Evolutionary conservation across 64 coral and sea anemone species (phyloP), one percentile per base, ranked within the genome.

Genomic region (Astreopora myriophthalma): DNA sequence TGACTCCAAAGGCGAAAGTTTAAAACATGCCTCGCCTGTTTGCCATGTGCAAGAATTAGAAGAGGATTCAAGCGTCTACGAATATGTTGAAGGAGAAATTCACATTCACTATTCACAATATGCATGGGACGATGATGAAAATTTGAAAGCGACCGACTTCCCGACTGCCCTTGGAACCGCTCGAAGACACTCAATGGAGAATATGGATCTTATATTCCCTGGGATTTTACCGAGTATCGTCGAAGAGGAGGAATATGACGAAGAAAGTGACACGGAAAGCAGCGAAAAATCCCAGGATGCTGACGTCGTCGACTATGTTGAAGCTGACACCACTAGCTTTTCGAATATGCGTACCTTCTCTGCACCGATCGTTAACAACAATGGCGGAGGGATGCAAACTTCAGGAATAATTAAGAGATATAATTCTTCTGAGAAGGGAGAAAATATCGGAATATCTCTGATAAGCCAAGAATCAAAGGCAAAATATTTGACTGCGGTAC

Each of bases 181-280:
- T 69, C 76, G 95, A 23, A 93, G 95, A 69, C 91, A 64, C 11
- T 96, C 95, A 37, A 96, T 96, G 95, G 95, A 96, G 77, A 92
- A 96, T 72, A 96, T 96, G 95, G 88, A 80, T 78, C 71, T 96
- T 29, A 90, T 96, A 60, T 96, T 96, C 20, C 95, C 95, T 34
- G 95, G 95, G 22, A 60, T 87, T 86, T 90, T 96, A 64, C 79
- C 95, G 8, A 93, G 74, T 73, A 96, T 96, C 39, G 77, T 83
- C 34, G 95, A 95, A 80, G 93, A 95, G 62, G 89, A 86, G 23
- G 93, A 90, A 38, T 52, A 81, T 32, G 94, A 87, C 48, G 85
- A 86, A 25, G 94, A 80, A 48, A 72, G 17, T 52, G 64, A 74
- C 31, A 62, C 17, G 17, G 63, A 93, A 62, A 63, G 61, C 23